Base-by-base conservation (phyloP, 2,888 invertebrate species). In the Dermolepida albohirtum region DNA sequence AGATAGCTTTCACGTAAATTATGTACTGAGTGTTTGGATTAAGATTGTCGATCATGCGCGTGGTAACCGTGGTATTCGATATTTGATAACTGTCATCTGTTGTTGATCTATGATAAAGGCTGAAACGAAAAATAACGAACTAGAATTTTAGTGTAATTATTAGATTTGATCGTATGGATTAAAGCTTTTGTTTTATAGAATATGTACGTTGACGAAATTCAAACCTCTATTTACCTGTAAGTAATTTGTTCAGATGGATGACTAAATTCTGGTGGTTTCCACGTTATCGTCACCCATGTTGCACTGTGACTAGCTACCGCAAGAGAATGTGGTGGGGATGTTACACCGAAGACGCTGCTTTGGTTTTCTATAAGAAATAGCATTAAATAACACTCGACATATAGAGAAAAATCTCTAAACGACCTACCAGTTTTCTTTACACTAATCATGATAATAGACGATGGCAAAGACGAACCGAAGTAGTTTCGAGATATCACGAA, bases 191-290 rank as follows among this genome's bases (percentile, higher is more conserved):
- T 22, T 22, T 22, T 1, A 22, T 1, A 22, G 4, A 2, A 22
- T 22, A 22, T 22, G 22, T 22, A 22, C 4, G 22, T 22, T 2
- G 22, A 22, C 22, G 2, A 22, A 22, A 22, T 22, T 22, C 4
- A 22, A 22, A 22, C 4, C 2, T 22, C 22, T 22, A 84, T 85
- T 81, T 80, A 92, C 92, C 89, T 90, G 82, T 93, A 94, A 0
- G 87, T 86, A 66, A 94, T 89, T 77, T 89, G 88, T 80, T 94
- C 93, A 63, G 92, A 89, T 0, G 93, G 93, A 79, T 91, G 90
- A 43, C 92, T 90, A 83, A 92, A 92, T 83, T 92, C 91, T 2
- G 95, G 94, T 2, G 94, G 93, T 77, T 94, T 92, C 95, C 95
- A 95, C 10, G 90, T 87, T 64, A 95, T 87, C 0, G 92, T 90